Evolutionary conservation across 2,888 invertebrate species (phyloP), one percentile per base, ranked within the genome.

Genomic region (Perizoma affinitatum): DNA sequence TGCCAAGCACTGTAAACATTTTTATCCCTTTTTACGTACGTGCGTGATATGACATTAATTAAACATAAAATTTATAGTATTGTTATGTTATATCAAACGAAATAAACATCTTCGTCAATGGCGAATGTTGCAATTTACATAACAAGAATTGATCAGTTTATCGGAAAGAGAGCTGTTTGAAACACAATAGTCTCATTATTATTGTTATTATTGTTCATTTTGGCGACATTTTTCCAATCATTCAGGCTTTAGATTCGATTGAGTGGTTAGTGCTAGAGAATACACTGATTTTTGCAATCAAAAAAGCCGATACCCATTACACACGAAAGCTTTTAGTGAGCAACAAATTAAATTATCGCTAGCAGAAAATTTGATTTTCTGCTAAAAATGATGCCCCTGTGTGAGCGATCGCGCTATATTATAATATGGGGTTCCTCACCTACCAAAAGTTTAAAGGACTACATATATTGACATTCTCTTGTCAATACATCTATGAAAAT

Each of bases 261-360:
- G n/a, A n/a, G n/a, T n/a, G n/a, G n/a, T n/a, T n/a, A n/a, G n/a
- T n/a, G n/a, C n/a, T n/a, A n/a, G n/a, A n/a, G n/a, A n/a, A n/a
- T n/a, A n/a, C n/a, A n/a, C n/a, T 7, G 8, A 5, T n/a, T 44
- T 44, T 44, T 46, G 55, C 54, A 56, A 70, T 70, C 62, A 71
- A 71, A 74, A 70, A n/a, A n/a, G n/a, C n/a, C 63, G 41, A 72
- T 73, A 73, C 68, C 72, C 65, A 74, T 75, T 75, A 74, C 72
- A 66, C 69, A 73, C 70, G 63, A 76, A 77, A 76, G 77, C 80
- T 78, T 80, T 80, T 77, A 78, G 75, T 70, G 69, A 63, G 59
- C 64, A 70, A 61, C 66, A 66, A 77, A 73, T 71, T 67, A 70
- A 73, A 72, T 66, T 59, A 61, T 54, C 42, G 41, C 55, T 61